Evolutionary conservation across 35 echinoderm and acorn worm genomes (phyloP), one percentile per base, ranked within the genome.

Genomic region (Apostichopus japonicus): DNA sequence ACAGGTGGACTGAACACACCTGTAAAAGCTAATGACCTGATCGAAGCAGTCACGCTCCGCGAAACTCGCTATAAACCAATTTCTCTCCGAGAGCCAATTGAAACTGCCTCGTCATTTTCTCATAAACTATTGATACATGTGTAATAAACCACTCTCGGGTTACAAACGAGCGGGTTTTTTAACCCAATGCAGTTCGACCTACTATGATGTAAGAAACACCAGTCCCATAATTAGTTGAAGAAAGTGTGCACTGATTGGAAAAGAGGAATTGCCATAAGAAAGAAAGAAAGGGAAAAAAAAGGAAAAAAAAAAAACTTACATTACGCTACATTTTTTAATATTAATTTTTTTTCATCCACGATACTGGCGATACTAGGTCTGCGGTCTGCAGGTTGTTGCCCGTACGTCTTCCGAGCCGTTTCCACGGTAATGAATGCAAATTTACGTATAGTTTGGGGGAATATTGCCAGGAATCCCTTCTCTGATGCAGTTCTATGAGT

Each of bases 191-290:
- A 84, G 81, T 84, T 57, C 55, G 81, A 84, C 81, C 81, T 84
- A 84, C 81, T 84, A 84, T 84, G 81, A 16, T 57, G 81, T 57
- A 84, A 84, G 81, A 84, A 84, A 84, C 81, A 84, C 54, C 54
- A 75, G 55, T 21, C 53, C 51, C 55, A 24, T 84, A 84, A 84
- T 84, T 84, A 84, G 81, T 55, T 17, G 15, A 58, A 84, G 54
- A 84, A 80, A 84, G 81, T 84, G 81, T 84, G 81, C 81, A 84
- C 54, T 84, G 81, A 84, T 84, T 84, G 81, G 81, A 84, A 84
- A 84, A 57, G 81, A 84, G 81, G 81, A 57, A 58, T 58, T 54
- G 51, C 56, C 54, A 19, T 58, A 84, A 84, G 17, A 84, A 61
- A 61, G 1, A 61, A 61, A 61, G 11, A 5, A 59, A 5, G 13